Evolutionary conservation across 1,140 invertebrate species (phyloP), one percentile per base, ranked within the genome.

Genomic region (Schmidtea mediterranea): DNA sequence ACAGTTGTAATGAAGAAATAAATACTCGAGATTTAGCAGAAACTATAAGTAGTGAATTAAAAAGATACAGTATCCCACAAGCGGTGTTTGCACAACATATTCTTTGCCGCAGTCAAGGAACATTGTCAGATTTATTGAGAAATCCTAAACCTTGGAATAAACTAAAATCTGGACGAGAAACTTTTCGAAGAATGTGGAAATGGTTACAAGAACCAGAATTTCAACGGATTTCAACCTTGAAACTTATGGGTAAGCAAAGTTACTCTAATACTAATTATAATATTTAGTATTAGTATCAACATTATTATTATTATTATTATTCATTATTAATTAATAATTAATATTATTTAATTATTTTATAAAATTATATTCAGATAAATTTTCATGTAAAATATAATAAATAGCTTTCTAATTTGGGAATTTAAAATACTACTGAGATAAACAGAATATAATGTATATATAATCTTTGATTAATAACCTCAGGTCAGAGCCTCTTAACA

Each of bases 141-240:
- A 98, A 98, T 62, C 92, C 90, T 1, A 98, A 98, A 68, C 92
- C 92, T 15, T 98, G 92, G 92, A 92, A 86, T 51, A 98, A 98
- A 68, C 74, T 98, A 51, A 98, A 98, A 69, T 94, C 86, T 21
- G 92, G 92, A 15, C 70, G 92, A 22, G 92, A 98, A 71, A 98
- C 92, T 16, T 98, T 98, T 68, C 74, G 90, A 49, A 68, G 90
- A 54, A 98, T 98, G 92, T 92, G 83, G 76, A 97, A 98, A 69
- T 98, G 92, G 92, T 75, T 98, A 22, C 86, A 97, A 67, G 90
- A 97, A 70, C 92, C 92, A 1, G 92, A 98, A 68, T 94, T 92
- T 68, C 86, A 95, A 67, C 74, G 92, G 60, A 98, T 98, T 90
- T 94, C 89, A 6, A 84, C 90, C 49, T 74, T 98, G 51, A 74